Base-by-base conservation (phyloP, 1,140 invertebrate genomes). In the Heliconius melpomene region DNA sequence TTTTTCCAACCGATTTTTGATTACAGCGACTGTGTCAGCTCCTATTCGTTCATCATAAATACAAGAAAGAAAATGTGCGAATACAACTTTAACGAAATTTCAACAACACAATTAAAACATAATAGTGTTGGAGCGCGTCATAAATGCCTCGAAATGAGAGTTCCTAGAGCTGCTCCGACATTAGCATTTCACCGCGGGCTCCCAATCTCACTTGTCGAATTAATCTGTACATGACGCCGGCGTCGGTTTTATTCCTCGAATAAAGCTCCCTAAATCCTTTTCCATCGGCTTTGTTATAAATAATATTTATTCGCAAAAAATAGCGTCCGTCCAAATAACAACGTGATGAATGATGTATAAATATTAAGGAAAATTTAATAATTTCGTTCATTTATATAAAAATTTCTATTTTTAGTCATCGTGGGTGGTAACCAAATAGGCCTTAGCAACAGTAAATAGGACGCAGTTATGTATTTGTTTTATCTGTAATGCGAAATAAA, bases 251-350 rank as follows among this genome's bases (percentile, higher is more conserved):
- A 66, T 66, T 66, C 60, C 9, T 66, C n/a, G 23, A 66, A 26
- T 66, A 66, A 66, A 66, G 60, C 60, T 66, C 26, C 23, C 26
- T 29, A 66, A 66, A 66, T 66, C 60, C 60, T 66, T 66, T 66
- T 66, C 60, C 60, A 66, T 66, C 60, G 26, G 60, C 23, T 66
- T 66, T 66, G 60, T 29, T 66, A 66, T 66, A 66, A 66, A 66
- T 29, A 66, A 66, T 66, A 66, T 66, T 66, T 66, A 66, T 66
- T 26, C 20, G 23, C 9, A 29, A 66, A 66, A 66, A 26, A 66
- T 66, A 16, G 60, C 60, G 60, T 66, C 60, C 60, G 23, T 29
- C 26, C 23, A 29, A 66, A 66, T 66, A 66, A 29, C 23, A 66
- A 29, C 13, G 23, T 66, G 60, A 66, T 66, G 60, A 29, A 66